phyloP scores from a whole-genome alignment of 2,797 vertebrate species.

The Cossypha niveicapilla region DNA sequence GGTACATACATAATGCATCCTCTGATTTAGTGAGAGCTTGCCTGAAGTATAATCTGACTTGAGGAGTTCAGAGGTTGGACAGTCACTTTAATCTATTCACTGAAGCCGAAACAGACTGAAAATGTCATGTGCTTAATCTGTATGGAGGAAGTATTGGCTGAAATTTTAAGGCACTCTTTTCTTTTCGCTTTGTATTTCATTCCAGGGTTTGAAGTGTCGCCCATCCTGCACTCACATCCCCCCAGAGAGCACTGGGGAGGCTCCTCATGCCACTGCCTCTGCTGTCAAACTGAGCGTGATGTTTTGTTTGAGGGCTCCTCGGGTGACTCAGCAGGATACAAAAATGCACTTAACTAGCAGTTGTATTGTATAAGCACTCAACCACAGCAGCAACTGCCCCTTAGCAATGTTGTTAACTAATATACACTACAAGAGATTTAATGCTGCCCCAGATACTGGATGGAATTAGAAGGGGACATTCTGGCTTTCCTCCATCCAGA shows the following conservation, averaged over 20 bases:
- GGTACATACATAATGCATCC: not conserved
- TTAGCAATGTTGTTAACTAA: conserved; percentile 28
- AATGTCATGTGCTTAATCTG: not conserved
- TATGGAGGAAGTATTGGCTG: not conserved
- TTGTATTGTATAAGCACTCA: not conserved
- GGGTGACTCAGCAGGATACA: conserved; percentile 41
- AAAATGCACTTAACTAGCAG: conserved; percentile 16
- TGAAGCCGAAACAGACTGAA: conserved; percentile 18
- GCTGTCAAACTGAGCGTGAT: not conserved
- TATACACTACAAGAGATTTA: not conserved
- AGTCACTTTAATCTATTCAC: not conserved
- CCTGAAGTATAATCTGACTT: not conserved
- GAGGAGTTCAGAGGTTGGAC: not conserved
- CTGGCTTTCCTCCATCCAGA: not conserved
- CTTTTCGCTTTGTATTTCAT: not conserved
- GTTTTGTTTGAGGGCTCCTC: conserved; percentile 23
- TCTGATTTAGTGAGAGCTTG: not conserved
- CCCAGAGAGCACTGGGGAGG: not conserved
- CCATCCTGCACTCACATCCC: not conserved
- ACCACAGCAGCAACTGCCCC: not conserved
- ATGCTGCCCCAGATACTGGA: not conserved
- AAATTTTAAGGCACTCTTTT: not conserved
- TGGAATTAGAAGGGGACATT: not conserved
- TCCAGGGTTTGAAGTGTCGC: not conserved
- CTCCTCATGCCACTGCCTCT: not conserved